Base-by-base conservation (phyloP, 2,797 vertebrate species). In the Apodemus agrarius region DNA sequence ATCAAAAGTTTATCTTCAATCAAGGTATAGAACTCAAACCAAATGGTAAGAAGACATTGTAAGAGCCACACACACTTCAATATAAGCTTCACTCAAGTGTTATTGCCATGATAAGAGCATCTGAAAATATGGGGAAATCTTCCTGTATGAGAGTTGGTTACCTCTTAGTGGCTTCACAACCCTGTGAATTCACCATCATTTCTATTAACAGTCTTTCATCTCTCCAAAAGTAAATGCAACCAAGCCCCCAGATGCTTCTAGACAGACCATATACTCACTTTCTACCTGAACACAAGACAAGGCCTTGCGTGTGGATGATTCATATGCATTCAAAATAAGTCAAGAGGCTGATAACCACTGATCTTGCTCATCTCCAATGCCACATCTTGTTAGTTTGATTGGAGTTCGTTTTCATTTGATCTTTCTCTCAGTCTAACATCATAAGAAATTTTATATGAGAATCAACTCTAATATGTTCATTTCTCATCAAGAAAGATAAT, bases 401-500 rank as follows among this genome's bases (percentile, higher is more conserved):
- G 54, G 46, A 95, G 91, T 96, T 94, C 52, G 82, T 92, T 93
- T 96, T 94, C 59, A 87, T 78, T 93, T 86, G 65, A 63, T 93
- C 67, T 92, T 92, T 78, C 74, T 49, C 76, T 93, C 46, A 65
- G 11, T 61, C 69, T 94, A 88, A 92, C n/a, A 90, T 34, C 26
- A 90, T 89, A 67, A 87, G 31, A 46, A 87, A 95, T 89, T 92
- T 96, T 93, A 86, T 37, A 88, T 83, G 40, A 96, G 75, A 96
- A 94, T 95, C 80, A 91, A 49, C 75, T 96, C 63, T 95, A 95
- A 84, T 94, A 90, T 85, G 83, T 26, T 96, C 83, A n/a, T 88
- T 90, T 86, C 95, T 97, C 96, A 94, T 91, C 94, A 94, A 74
- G 89, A 97, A 95, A 94, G 80, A 93, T 91, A 97, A 96, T 95